These are phyloP conservation scores for Eretmochelys imbricata DNA, from an alignment of 2,113 vertebrate genomes.

Conservation along the genomic window DNA sequence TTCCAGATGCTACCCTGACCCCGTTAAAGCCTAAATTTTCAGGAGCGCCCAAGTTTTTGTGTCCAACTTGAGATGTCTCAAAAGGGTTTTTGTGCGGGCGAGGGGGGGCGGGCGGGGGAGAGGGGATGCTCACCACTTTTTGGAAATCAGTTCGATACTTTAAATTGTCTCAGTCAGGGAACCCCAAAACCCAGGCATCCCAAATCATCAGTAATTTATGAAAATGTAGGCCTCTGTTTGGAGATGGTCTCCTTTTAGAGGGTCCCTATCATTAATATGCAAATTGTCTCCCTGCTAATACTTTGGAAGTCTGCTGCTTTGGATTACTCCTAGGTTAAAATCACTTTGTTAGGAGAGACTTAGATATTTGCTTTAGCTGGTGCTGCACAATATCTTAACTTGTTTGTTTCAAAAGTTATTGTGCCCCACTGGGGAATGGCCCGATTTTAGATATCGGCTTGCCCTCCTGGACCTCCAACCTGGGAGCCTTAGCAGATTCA, in stretches of 20 bases:
- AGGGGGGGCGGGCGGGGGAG: not conserved
- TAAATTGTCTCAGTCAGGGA: not conserved
- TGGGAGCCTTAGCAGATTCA: not conserved
- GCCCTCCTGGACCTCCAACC: not conserved
- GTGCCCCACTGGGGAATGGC: not conserved
- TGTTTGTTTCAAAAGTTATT: not conserved
- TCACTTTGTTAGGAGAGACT: not conserved
- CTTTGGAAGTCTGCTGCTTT: not conserved
- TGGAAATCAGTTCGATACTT: not conserved
- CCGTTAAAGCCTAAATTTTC: not conserved
- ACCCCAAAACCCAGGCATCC: not conserved
- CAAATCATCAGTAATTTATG: not conserved
- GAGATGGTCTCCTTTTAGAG: not conserved
- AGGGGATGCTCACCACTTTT: not conserved
- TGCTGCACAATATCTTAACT: not conserved
- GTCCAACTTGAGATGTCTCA: not conserved
- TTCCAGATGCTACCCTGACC: not conserved
- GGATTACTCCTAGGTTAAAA: not conserved
- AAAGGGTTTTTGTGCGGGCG: not conserved
- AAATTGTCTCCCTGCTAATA: not conserved
- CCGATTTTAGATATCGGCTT: not conserved
- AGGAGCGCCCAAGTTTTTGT: not conserved
- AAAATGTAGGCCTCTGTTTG: not conserved
- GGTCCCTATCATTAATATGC: not conserved
- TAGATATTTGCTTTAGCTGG: not conserved